Base-by-base conservation (phyloP, 2,797 vertebrate species). In the Sebastes jordani region DNA sequence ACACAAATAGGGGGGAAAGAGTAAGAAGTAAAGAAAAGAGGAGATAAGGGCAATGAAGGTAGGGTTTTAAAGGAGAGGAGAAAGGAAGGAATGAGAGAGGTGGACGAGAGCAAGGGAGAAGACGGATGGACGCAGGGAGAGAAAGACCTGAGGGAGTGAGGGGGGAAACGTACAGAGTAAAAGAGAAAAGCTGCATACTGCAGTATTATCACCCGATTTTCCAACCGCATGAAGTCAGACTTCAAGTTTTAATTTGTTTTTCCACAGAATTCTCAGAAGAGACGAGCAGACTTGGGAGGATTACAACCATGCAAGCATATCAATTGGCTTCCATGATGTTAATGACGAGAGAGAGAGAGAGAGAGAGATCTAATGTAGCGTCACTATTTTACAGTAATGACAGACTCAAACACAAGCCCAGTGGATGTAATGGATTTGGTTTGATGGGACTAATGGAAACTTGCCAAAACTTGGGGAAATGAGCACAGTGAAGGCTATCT, bases 161-260 rank as follows among this genome's bases (percentile, higher is more conserved):
- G 30, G 54, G 72, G 69, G 59, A 52, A 67, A 27, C 6, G 25
- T 64, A n/a, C 6, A 10, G n/a, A 11, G 11, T 34, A 46, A 22
- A 60, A 14, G 34, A 54, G 23, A 36, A 60, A 30, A 23, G 54
- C 54, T 59, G 42, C 55, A 65, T 1, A 60, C 71, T 72, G 79
- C 73, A 82, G 61, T 54, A 30, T 67, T 34, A 79, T 69, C 74
- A 69, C 14, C 22, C 49, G 62, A 74, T 59, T 69, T 76, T 78
- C 74, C 76, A 29, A 11, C 71, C 59, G 56, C 67, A 11, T 62
- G 56, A 58, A 60, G 68, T 68, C 77, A 62, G 74, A 75, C 74
- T 52, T 62, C 52, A 46, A 78, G 76, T 84, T 82, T 83, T 84
- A 91, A 87, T 91, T 84, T 85, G 86, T 87, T 89, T 91, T 86